Evolutionary conservation across 2,113 vertebrate species (phyloP), one percentile per base, ranked within the genome.

Genomic region (Callipepla californica): DNA sequence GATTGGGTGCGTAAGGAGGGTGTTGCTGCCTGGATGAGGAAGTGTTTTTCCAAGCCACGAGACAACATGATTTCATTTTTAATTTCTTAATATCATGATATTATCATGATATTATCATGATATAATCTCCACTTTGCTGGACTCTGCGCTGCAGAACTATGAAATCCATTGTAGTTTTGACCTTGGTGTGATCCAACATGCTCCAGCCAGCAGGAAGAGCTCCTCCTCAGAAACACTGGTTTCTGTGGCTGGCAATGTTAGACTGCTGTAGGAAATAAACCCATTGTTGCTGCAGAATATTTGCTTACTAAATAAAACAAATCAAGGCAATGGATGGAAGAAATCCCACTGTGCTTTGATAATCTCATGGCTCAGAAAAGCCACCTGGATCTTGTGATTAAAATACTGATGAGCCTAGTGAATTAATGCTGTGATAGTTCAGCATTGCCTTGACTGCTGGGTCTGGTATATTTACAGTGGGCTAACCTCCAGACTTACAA

Each of bases 301-400:
- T 66, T 80, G 51, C 44, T 88, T 89, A 69, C 82, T 91, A 65
- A 85, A 83, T 85, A 63, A 91, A 80, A 53, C 23, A 40, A 63
- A 40, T 63, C 17, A 63, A 28, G 50, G 47, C 69, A 86, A 70
- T 36, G 78, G 51, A 73, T 61, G 26, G 4, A 66, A 90, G 83
- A 82, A 85, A 65, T 84, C 87, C 81, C 74, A 45, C 62, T 86
- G 87, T 77, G 63, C 42, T 80, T 72, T 58, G 85, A 69, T 69
- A 93, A 80, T 44, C 67, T 32, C 42, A 15, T 22, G 22, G 45
- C 58, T 91, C 74, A 91, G 38, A 94, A 95, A 86, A 83, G 9
- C 53, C 44, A 85, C 89, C 80, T 90, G 93, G 78, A 87, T 80
- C 48, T 83, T 61, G 26, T 48, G 80, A 94, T 91, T 84, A 68